Evolutionary conservation across 1,140 invertebrate genomes (phyloP), one percentile per base, ranked within the genome.

Genomic region (Halotydeus destructor): DNA sequence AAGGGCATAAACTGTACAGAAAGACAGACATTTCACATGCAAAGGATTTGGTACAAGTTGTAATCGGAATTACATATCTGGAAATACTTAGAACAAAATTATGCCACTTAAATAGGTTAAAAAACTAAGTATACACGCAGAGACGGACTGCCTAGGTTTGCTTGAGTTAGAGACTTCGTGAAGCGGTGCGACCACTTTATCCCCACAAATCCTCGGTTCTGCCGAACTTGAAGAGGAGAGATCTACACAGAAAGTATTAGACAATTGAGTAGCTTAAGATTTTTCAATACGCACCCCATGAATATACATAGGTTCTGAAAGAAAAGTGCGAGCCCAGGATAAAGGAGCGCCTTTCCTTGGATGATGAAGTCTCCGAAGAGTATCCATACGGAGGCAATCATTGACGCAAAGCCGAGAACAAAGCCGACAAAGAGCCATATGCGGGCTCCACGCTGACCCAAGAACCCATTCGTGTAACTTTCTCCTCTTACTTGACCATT

Each of bases 361-460:
- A 60, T 55, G 3, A 69, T 63, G 53, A 69, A 70, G 34, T 57
- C 56, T 8, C 63, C 78, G 65, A 96, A 89, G 43, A 97, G 69
- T 49, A 98, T 85, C 88, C 88, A 94, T 53, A 80, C 77, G 9
- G 88, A 75, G 19, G 85, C 88, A 55, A 97, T 93, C 8, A 97
- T 71, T 3, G 86, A 74, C 1, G 82, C 81, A 64, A 99, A 98
- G 40, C 85, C 85, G 51, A 97, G 70, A 1, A 97, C 75, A 63
- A 98, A 94, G 3, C 89, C 93, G 35, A 91, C 60, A 56, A 98
- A 93, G 0, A 99, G 63, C 86, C 89, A 97, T n/a, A 84, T 69
- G 44, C 81, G 69, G 12, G 86, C 81, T 35, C 84, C 66, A 52
- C 78, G 71, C 2, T 81, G 72, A 9, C 86, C 88, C 42, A 89